Evolutionary conservation across 2,113 vertebrate species (phyloP).

Genomic region (Lepus europaeus): DNA sequence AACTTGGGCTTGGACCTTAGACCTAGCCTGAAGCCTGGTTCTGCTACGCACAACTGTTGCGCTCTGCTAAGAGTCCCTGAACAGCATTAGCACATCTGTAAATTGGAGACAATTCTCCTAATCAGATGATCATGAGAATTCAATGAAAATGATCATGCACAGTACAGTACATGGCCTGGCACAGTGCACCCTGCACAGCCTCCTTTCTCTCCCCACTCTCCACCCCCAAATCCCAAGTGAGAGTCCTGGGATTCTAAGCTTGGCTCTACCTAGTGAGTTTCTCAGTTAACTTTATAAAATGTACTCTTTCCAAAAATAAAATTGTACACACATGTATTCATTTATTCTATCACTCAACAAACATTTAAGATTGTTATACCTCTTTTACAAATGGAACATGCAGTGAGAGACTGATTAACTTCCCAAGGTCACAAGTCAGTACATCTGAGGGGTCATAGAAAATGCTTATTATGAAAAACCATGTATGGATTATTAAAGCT

Average conservation of each 20-base stretch:
- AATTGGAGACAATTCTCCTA: background rate
- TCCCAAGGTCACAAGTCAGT: background rate
- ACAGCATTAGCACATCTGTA: background rate
- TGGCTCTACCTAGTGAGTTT: background rate
- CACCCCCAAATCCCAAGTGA: background rate
- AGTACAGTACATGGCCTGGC: background rate
- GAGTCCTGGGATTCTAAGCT: background rate
- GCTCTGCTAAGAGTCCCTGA: background rate
- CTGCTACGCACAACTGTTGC: background rate
- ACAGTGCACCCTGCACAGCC: background rate
- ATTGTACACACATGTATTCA: background rate
- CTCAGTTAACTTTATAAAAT: conserved; percentile 40
- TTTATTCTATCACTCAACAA: conserved; percentile 12
- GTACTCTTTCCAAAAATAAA: conserved; percentile 35
- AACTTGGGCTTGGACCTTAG: background rate
- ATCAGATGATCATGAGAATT: background rate
- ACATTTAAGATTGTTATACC: background rate
- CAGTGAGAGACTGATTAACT: background rate
- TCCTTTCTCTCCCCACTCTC: background rate
- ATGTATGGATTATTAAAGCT: no score
- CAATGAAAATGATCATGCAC: background rate
- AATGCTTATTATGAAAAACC: no score
- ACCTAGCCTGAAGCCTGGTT: background rate
- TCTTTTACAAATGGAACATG: conserved; percentile 20
- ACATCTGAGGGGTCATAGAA: background rate